These are phyloP conservation scores for Alligator sinensis DNA, from an alignment of 2,113 vertebrate genomes.

Conservation along the genomic window DNA sequence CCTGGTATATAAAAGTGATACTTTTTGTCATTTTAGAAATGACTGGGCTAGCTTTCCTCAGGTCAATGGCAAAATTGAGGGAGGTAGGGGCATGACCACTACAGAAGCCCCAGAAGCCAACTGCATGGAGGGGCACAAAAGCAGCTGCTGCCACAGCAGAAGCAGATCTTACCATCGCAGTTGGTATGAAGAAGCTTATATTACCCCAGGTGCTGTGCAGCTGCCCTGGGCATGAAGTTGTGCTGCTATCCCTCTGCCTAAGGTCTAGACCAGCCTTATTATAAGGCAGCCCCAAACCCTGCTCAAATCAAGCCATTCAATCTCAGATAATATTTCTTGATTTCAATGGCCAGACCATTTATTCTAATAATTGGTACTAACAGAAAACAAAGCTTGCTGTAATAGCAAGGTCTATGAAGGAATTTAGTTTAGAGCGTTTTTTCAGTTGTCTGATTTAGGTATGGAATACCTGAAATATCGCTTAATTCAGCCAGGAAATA, in stretches of 20 bases:
- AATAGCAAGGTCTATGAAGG: background rate
- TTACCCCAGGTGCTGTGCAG: too few relatives aligned
- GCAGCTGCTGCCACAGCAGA: too few relatives aligned
- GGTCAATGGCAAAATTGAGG: background rate
- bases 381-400: rapidly evolving
- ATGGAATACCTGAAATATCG: constrained; percentile 37
- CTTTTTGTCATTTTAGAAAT: constrained; percentile 25
- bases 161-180: too few relatives aligned
- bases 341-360: constrained; percentile 21
- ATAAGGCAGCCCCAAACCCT: constrained; percentile 2
- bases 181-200: too few relatives aligned
- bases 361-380: constrained; percentile 1
- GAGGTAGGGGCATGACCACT: too few relatives aligned
- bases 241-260: too few relatives aligned
- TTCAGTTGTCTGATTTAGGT: constrained; percentile 21
- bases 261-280: background rate
- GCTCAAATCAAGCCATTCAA: constrained; percentile 28
- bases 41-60: constrained; percentile 38
- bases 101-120: too few relatives aligned
- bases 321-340: constrained; percentile 15
- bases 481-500: constrained; percentile 45
- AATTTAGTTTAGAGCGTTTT: background rate
- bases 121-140: too few relatives aligned
- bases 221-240: too few relatives aligned
- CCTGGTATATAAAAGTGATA: constrained; percentile 15